A percentile compares a stretch with the other conserved stretches of the same genome.
Evolutionary conservation across 2,113 vertebrate genomes (phyloP).

Genomic region (Ammodramus savannarum): DNA sequence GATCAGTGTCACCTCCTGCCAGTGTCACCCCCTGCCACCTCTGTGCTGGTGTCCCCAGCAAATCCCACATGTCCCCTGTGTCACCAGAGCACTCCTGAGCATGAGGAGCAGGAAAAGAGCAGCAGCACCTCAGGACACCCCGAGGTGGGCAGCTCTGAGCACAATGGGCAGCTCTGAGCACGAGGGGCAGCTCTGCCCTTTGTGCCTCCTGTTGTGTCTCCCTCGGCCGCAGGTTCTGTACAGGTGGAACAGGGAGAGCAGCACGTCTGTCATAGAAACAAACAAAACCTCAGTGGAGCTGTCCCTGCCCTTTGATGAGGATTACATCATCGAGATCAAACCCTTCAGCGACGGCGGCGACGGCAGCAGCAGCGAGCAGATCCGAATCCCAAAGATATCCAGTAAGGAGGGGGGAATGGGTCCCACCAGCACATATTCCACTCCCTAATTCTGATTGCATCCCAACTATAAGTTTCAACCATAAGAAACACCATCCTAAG

Average conservation of each 20-base stretch:
- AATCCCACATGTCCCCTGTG: not conserved
- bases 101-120: not conserved
- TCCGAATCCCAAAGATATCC: conserved; percentile 90
- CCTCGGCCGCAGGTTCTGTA: conserved; percentile 83
- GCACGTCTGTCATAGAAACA: conserved; percentile 88
- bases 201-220: not conserved
- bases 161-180: rapidly evolving
- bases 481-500: rapidly evolving
- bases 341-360: conserved; percentile 96
- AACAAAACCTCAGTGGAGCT: conserved; percentile 94
- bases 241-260: conserved; percentile 88
- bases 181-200: rapidly evolving
- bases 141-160: not conserved
- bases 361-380: conserved; percentile 91
- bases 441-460: rapidly evolving
- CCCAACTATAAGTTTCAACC: not conserved
- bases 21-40: not conserved
- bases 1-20: not conserved
- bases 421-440: not conserved
- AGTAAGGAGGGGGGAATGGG: conserved; percentile 50
- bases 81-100: not conserved
- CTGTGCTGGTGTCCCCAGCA: not conserved
- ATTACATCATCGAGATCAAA: conserved; percentile 93
- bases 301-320: conserved; percentile 88
- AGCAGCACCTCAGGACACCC: not conserved